phyloP scores from a whole-genome alignment of 2,888 invertebrate species.

The Idaea straminata region DNA sequence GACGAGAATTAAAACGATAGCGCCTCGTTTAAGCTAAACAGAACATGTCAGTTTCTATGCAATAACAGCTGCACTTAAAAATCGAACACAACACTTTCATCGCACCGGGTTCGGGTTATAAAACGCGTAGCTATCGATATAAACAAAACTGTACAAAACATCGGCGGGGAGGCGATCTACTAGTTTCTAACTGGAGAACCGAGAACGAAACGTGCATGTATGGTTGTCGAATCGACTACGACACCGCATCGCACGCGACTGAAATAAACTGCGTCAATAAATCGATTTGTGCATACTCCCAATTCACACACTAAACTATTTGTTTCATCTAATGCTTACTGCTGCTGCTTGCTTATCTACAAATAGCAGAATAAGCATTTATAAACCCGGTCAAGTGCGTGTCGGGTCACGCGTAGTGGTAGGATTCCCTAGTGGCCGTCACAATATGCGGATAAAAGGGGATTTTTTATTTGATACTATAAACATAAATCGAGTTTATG shows the following conservation, averaged over 20 bases:
- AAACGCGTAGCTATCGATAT: constrained; percentile 22
- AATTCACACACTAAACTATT: constrained; percentile 13
- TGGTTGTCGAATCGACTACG: constrained; percentile 16
- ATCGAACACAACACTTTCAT: constrained; percentile 14
- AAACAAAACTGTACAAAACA: constrained; percentile 26
- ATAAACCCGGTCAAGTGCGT: not conserved
- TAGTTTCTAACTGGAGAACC: constrained; percentile 18
- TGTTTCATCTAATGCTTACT: not conserved
- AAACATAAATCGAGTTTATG: too few species aligned
- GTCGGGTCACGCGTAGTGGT: too few species aligned
- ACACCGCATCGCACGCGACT: constrained; percentile 42
- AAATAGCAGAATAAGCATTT: not conserved
- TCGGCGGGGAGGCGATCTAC: constrained; percentile 23
- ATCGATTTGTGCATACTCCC: constrained; percentile 44
- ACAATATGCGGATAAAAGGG: too few species aligned
- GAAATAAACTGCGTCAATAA: constrained; percentile 53
- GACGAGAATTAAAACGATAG: constrained; percentile 46
- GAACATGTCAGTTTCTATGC: constrained; percentile 33
- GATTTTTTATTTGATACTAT: too few species aligned
- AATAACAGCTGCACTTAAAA: constrained; percentile 9
- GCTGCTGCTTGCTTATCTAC: not conserved
- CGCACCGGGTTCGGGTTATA: constrained; percentile 20
- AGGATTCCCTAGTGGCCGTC: too few species aligned
- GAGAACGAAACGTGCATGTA: constrained; percentile 26
- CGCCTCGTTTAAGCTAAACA: constrained; percentile 33